Evolutionary conservation across 1,140 invertebrate genomes (phyloP).

Genomic region (Scaptomyza hsui): DNA sequence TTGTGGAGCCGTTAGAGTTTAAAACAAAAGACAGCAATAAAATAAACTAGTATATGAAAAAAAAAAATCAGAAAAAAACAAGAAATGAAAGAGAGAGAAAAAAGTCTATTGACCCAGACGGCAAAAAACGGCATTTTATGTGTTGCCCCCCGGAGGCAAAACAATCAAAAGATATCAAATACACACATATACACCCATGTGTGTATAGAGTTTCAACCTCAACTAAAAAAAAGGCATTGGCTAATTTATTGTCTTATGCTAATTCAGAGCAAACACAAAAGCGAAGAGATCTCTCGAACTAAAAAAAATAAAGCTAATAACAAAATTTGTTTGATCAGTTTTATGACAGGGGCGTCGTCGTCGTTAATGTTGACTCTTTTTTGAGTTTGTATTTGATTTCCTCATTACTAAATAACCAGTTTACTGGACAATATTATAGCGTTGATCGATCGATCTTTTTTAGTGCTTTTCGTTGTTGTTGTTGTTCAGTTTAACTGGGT

Average conservation of each 20-base stretch:
- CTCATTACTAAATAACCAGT: conserved; percentile 65
- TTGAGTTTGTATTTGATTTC: conserved; percentile 61
- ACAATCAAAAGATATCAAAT: neutral
- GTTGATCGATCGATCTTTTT: conserved; percentile 30
- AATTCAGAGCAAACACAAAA: conserved; percentile 45
- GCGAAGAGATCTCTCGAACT: neutral
- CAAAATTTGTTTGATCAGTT: conserved; percentile 59
- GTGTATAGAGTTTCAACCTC: neutral
- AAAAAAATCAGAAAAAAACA: neutral
- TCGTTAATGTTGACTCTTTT: conserved; percentile 37
- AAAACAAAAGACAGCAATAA: conserved; percentile 26
- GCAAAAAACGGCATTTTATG: conserved; percentile 31
- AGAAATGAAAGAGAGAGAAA: conserved; percentile 8
- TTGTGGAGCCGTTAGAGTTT: conserved; percentile 28
- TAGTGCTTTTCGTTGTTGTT: no score
- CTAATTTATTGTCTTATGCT: conserved; percentile 73
- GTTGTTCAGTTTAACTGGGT: conserved; percentile 53
- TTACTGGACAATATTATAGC: conserved; percentile 43
- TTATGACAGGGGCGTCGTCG: conserved; percentile 48
- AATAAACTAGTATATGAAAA: neutral
- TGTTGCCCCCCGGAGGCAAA: conserved; percentile 5
- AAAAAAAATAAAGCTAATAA: conserved; percentile 1
- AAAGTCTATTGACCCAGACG: conserved; percentile 48
- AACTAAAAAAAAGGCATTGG: conserved; percentile 42
- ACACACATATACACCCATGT: neutral